Conservation (phyloP, 1,140 invertebrate species). For the honey bee (Apis mellifera) region DNA sequence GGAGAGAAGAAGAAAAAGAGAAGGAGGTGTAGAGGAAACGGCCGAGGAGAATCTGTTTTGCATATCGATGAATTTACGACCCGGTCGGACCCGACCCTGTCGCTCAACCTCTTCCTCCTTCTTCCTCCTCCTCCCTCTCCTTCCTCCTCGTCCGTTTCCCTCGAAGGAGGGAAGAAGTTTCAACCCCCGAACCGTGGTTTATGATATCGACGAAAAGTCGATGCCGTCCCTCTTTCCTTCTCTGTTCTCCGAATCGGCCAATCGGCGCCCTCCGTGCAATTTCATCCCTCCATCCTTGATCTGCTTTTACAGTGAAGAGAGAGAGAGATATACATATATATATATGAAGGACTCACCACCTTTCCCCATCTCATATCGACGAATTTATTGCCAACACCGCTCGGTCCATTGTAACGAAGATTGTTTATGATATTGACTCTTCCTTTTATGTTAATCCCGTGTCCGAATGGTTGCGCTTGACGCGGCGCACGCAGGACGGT, state of each 20-base stretch:
- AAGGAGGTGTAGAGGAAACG: constrained; percentile 51
- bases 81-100: constrained; percentile 63
- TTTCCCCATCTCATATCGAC: constrained; percentile 69
- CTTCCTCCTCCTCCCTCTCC: background rate
- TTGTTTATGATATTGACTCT: constrained; percentile 80
- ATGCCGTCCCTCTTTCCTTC: constrained; percentile 12
- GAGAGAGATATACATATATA: too few relatives aligned
- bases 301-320: background rate
- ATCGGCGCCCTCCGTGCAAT: constrained; percentile 49
- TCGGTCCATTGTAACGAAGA: constrained; percentile 66
- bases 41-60: constrained; percentile 62
- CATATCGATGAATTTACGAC: constrained; percentile 76
- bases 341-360: constrained; percentile 21
- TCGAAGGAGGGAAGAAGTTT: constrained; percentile 55
- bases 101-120: constrained; percentile 41
- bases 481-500: constrained; percentile 36
- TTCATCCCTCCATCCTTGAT: background rate
- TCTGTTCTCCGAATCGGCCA: constrained; percentile 35
- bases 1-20: constrained; percentile 1
- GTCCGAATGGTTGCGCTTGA: constrained; percentile 62
- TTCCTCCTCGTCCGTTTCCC: constrained; percentile 18
- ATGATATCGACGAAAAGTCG: constrained; percentile 69
- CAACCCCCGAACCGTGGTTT: constrained; percentile 64
- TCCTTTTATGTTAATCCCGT: constrained; percentile 78
- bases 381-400: constrained; percentile 70